Evolutionary conservation across 2,888 invertebrate species (phyloP), one percentile per base, ranked within the genome.

Genomic region (Trachelus stipa): DNA sequence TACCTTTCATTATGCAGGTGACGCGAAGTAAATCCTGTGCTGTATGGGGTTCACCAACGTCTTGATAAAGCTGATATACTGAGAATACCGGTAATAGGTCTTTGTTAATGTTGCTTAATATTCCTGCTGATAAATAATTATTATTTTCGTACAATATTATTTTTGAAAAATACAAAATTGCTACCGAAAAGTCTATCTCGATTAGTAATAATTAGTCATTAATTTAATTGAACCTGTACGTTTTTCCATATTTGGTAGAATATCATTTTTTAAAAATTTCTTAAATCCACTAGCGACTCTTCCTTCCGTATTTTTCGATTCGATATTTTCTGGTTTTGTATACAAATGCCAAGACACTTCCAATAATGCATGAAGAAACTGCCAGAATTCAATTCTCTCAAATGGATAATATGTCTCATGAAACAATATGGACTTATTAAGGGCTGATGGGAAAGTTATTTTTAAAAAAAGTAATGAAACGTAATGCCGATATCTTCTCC

Each of bases 311-410:
- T 91, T 91, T 80, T 91, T 91, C 15, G 86, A 86, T 3, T 88
- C 90, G 11, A 92, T 91, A 56, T 92, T 82, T 73, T 88, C 83
- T 79, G 85, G 89, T 84, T 91, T 91, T 1, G 92, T 90, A 83
- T 93, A 93, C 33, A 93, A 83, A 82, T 90, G 91, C 87, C 91
- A 92, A 3, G 93, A 92, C 35, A 93, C 91, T 69, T 93, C 92
- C 79, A 94, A 90, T 15, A 94, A 83, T 68, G 93, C 92, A 80
- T 94, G 93, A 68, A 94, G 78, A 88, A 94, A 94, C 87, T 95
- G 94, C 93, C 94, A 94, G 85, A 93, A 93, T 87, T 93, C 93
- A 84, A 94, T 92, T 83, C 92, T 92, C 84, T 94, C 94, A 85
- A 94, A 94, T 0, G 94, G 94, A 84, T 93, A 85, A 83, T 94